A percentile compares a stretch with the other conserved stretches of the same genome.
Conservation (phyloP, 2,888 invertebrate genomes). For the Ennomos quercinarius region DNA sequence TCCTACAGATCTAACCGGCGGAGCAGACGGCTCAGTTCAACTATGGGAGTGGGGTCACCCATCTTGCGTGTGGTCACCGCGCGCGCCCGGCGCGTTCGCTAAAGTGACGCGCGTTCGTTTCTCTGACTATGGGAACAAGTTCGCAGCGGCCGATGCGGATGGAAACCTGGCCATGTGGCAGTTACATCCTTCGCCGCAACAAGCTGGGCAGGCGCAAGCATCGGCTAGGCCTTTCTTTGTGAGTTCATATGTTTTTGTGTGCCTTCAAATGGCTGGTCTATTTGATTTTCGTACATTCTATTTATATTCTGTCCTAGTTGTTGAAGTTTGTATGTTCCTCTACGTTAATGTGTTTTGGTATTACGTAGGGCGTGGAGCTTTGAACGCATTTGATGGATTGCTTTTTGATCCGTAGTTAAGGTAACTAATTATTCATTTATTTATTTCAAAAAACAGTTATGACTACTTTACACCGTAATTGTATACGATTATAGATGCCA, state of each 20-base stretch:
- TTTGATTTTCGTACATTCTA: no score
- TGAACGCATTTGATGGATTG: no score
- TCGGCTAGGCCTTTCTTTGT: slow-evolving; percentile 93
- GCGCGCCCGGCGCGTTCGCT: slow-evolving; percentile 97
- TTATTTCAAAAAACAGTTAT: no score
- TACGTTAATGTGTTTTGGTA: no score
- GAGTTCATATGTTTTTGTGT: slow-evolving; percentile 72
- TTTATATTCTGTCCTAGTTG: no score
- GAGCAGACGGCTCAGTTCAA: slow-evolving; percentile 97
- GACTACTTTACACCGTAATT: no score
- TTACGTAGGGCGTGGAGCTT: no score
- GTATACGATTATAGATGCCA: no score
- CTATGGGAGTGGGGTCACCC: slow-evolving; percentile 99
- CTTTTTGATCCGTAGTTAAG: no score
- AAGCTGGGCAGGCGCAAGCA: slow-evolving; percentile 84
- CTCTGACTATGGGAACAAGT: slow-evolving; percentile 98
- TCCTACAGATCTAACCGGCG: slow-evolving; percentile 93
- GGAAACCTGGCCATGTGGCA: slow-evolving; percentile 98
- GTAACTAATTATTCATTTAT: no score
- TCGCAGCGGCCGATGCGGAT: slow-evolving; percentile 99
- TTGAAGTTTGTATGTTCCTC: no score
- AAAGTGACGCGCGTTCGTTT: slow-evolving; percentile 98
- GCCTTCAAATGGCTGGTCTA: no score
- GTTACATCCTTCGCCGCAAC: slow-evolving; percentile 89
- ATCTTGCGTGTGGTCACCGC: slow-evolving; percentile 94